Evolutionary conservation across 2,113 vertebrate genomes (phyloP).

Genomic region (Prunella himalayana): DNA sequence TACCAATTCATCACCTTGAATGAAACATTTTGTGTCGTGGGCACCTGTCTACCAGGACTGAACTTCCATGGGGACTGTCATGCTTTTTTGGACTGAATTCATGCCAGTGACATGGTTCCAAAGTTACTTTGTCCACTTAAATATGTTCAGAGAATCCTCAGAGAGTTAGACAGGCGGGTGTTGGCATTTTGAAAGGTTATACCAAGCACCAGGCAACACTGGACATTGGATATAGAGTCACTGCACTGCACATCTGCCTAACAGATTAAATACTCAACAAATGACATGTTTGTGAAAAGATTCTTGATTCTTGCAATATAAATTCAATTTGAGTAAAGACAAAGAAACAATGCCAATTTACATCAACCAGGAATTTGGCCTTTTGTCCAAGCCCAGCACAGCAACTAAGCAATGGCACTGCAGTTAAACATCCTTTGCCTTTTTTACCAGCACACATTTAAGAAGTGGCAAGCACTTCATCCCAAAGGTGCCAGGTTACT

Average conservation of each 20-base stretch:
- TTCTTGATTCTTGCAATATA: neutral
- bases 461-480: neutral
- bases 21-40: neutral
- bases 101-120: neutral
- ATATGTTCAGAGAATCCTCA: neutral
- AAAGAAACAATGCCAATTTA: neutral
- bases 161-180: neutral
- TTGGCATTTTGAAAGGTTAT: conserved; percentile 34
- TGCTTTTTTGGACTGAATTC: neutral
- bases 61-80: neutral
- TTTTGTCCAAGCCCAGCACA: neutral
- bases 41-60: neutral
- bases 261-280: neutral
- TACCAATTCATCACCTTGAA: neutral
- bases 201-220: neutral
- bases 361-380: neutral
- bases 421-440: neutral
- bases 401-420: neutral
- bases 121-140: neutral
- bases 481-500: neutral
- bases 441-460: neutral
- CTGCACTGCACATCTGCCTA: neutral
- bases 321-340: neutral
- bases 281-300: neutral
- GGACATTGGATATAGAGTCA: neutral